These are phyloP conservation scores for Eidolon helvum DNA, from an alignment of 2,113 vertebrate species.

Conservation along the genomic window DNA sequence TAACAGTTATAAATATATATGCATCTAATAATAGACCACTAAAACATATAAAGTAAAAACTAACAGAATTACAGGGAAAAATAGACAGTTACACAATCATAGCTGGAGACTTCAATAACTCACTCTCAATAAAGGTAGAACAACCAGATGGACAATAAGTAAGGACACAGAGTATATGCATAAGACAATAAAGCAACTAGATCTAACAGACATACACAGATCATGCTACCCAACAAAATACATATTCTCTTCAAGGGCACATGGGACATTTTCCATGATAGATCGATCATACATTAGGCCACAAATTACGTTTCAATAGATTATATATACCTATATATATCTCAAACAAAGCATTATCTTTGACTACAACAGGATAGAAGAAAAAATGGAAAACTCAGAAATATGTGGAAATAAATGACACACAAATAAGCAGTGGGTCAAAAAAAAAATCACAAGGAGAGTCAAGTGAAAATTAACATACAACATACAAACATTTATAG, in stretches of 20 bases:
- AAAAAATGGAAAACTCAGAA: background rate
- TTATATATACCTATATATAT: background rate
- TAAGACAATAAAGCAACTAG: background rate
- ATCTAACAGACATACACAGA: background rate
- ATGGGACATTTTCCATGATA: background rate
- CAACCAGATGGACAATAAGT: too few relatives aligned
- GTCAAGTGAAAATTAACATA: background rate
- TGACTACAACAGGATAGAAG: background rate
- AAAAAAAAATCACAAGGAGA: background rate
- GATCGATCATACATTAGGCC: background rate
- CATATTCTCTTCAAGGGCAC: background rate
- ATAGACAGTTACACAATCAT: too few relatives aligned
- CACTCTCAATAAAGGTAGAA: too few relatives aligned
- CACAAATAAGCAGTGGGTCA: background rate
- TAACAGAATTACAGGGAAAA: background rate
- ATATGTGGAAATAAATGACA: background rate
- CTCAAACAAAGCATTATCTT: background rate
- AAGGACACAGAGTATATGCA: too few relatives aligned
- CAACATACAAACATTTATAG: too few relatives aligned
- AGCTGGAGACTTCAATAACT: too few relatives aligned
- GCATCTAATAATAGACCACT: background rate
- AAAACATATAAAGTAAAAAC: background rate
- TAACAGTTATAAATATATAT: background rate
- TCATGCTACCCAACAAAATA: background rate
- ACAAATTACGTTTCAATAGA: background rate